Base-by-base conservation (phyloP, 2,797 vertebrate species). In the Pampus argenteus region DNA sequence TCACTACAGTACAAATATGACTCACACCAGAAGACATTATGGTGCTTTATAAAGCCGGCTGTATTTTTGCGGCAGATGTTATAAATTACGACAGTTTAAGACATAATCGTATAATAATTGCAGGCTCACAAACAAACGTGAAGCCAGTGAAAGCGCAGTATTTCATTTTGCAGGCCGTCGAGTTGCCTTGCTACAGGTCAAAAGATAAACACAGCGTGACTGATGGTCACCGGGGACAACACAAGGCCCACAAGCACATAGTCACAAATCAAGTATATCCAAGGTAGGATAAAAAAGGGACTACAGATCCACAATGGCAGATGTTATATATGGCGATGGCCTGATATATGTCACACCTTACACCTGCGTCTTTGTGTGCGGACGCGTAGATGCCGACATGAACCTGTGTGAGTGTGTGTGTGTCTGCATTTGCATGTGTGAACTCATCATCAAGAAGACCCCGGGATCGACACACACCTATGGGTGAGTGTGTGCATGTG, bases 1-100 rank as follows among this genome's bases (percentile, higher is more conserved):
- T 82, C 84, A 84, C 78, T 80, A 81, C 78, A 75, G 74, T 49
- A 70, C 66, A 84, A 83, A 68, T 9, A 71, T 79, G 83, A 91
- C 66, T 89, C 84, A 84, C 29, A 69, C 23, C 73, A 79, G 56
- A 66, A 75, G 65, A 54, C 23, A 66, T 58, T 74, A 26, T 10
- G 22, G 34, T 28, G 60, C 31, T 31, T 57, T 23, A 61, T 31
- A 1, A 78, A 76, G n/a, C 17, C 49, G 51, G 45, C 34, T 78
- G 34, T 40, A 15, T 64, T 71, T 57, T 23, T 62, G 59, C 31
- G 26, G 49, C 6, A 36, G n/a, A n/a, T 20, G n/a, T 61, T 62
- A 45, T 72, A 29, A 66, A 40, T 80, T 42, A 50, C 57, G 28
- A 48, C 69, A 10, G 8, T 23, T 26, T 55, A 72, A 56, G 76